phyloP scores from a whole-genome alignment of 2,888 invertebrate genomes.

The Drosophila peninsularis region DNA sequence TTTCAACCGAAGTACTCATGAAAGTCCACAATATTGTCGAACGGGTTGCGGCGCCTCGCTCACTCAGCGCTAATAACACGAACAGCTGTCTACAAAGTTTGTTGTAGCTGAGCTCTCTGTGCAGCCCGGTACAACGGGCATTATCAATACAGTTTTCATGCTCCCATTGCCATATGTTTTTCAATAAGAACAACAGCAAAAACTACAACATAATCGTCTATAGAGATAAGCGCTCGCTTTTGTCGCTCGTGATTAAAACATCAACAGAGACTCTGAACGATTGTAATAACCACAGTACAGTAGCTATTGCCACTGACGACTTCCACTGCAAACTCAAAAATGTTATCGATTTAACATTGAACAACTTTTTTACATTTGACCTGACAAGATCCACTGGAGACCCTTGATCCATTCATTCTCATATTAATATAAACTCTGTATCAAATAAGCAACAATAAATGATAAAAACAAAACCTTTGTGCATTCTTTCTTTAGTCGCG shows the following conservation, averaged over 20 bases:
- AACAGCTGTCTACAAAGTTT: conserved; percentile 46
- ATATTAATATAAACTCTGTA: neutral
- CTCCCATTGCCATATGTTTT: conserved; percentile 56
- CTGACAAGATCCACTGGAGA: too few species aligned
- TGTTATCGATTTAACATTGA: too few species aligned
- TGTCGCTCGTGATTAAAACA: conserved; percentile 49
- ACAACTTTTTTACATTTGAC: too few species aligned
- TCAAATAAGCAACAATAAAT: neutral
- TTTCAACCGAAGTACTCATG: conserved; percentile 19
- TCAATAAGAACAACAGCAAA: conserved; percentile 31
- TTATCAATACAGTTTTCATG: conserved; percentile 51
- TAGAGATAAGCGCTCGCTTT: conserved; percentile 45
- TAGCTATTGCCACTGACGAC: neutral
- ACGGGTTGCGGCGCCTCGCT: conserved; percentile 1
- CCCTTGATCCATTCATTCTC: too few species aligned
- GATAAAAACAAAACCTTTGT: neutral
- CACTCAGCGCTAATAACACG: conserved; percentile 35
- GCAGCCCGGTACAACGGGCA: conserved; percentile 14
- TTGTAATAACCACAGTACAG: conserved; percentile 41
- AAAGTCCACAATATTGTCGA: conserved; percentile 6
- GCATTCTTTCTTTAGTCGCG: neutral
- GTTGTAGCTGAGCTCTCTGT: conserved; percentile 27
- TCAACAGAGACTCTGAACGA: conserved; percentile 37
- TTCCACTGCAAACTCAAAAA: neutral
- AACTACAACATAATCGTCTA: conserved; percentile 13